Conservation (phyloP, 2,888 invertebrate species). For the Eumacrocentrus americanus region DNA sequence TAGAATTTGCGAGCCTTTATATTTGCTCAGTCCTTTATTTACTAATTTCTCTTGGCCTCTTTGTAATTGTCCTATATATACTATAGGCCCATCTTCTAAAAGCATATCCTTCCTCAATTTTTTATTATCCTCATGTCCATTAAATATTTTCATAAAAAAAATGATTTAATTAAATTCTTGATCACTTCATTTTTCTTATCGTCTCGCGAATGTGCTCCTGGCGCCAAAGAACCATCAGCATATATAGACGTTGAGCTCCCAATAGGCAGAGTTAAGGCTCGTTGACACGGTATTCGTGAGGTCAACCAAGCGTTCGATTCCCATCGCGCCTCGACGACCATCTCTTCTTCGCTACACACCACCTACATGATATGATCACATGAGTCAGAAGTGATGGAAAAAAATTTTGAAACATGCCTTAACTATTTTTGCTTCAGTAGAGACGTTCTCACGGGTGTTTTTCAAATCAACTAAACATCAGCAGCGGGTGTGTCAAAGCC, state of each 20-base stretch:
- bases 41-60: conserved; percentile 37
- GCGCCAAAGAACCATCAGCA: neutral
- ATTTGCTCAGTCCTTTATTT: conserved; percentile 48
- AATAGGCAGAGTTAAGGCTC: conserved; percentile 52
- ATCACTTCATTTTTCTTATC: conserved; percentile 19
- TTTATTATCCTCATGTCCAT: too few relatives aligned
- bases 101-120: too few relatives aligned
- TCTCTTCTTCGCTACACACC: conserved; percentile 20
- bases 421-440: neutral
- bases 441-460: neutral
- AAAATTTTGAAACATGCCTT: neutral
- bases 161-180: too few relatives aligned
- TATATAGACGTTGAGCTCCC: conserved; percentile 23
- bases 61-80: too few relatives aligned
- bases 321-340: conserved; percentile 37
- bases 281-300: conserved; percentile 57
- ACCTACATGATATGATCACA: conserved; percentile 26
- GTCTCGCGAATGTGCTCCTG: conserved; percentile 11
- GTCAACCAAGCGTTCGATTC: conserved; percentile 57
- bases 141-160: too few relatives aligned
- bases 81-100: too few relatives aligned
- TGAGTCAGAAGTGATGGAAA: conserved; percentile 5
- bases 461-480: neutral
- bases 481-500: neutral
- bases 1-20: conserved; percentile 51